Evolutionary conservation across 2,888 invertebrate genomes (phyloP).

Genomic region (Phasia obesa): DNA sequence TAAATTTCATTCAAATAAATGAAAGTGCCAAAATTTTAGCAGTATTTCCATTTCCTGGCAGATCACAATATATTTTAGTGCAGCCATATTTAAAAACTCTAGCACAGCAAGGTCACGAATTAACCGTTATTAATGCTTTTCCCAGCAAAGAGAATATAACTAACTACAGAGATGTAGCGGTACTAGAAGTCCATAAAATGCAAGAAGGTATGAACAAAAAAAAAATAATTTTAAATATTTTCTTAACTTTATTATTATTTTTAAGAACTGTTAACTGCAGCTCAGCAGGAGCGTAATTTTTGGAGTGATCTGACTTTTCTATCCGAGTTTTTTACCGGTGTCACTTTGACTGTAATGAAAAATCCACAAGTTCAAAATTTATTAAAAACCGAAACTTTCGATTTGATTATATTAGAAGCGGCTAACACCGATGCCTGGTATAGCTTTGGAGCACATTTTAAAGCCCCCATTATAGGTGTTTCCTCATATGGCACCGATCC

Average conservation of each 20-base stretch:
- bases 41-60: slow-evolving; percentile 72
- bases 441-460: slow-evolving; percentile 73
- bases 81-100: slow-evolving; percentile 73
- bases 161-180: slow-evolving; percentile 74
- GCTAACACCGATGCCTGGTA: slow-evolving; percentile 77
- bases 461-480: slow-evolving; percentile 48
- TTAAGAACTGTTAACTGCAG: no score
- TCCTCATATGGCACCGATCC: slow-evolving; percentile 74
- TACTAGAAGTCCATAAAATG: slow-evolving; percentile 57
- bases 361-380: slow-evolving; percentile 72
- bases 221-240: no score
- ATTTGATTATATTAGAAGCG: slow-evolving; percentile 79
- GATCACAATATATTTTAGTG: slow-evolving; percentile 78
- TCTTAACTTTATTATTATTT: no score
- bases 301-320: no score
- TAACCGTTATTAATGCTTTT: slow-evolving; percentile 79
- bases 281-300: no score
- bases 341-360: slow-evolving; percentile 55
- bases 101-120: slow-evolving; percentile 80
- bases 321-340: no score
- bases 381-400: slow-evolving; percentile 75
- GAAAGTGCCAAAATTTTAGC: slow-evolving; percentile 69
- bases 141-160: slow-evolving; percentile 75
- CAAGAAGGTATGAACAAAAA: no score
- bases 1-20: slow-evolving; percentile 3